Conservation (phyloP, 2,888 invertebrate species). For the Clunio marinus region DNA sequence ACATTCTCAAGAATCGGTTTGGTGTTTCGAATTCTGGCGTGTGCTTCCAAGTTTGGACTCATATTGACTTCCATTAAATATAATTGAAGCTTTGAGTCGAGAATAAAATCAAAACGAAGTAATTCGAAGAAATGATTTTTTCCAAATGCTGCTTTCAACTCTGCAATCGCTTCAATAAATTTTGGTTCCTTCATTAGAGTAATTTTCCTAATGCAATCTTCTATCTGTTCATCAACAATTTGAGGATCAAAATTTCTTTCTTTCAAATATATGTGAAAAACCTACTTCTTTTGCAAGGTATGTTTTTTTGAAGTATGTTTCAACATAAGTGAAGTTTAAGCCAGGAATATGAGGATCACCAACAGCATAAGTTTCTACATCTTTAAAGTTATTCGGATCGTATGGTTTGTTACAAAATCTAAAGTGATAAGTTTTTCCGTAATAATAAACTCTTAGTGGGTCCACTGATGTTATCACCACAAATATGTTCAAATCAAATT, state of each 20-base stretch:
- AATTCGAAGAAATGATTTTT: conserved; percentile 76
- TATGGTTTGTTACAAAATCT: conserved; percentile 75
- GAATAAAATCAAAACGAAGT: conserved; percentile 82
- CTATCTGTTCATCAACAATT: background rate
- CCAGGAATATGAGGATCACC: conserved; percentile 82
- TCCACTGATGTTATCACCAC: background rate
- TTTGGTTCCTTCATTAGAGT: background rate
- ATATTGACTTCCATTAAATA: conserved; percentile 91
- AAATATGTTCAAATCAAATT: conserved; percentile 2
- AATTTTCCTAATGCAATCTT: background rate
- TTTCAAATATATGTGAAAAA: no score
- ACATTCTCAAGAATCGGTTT: conserved; percentile 91
- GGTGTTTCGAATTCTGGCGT: no score
- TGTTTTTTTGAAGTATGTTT: conserved; percentile 71
- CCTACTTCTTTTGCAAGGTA: no score
- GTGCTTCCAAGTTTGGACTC: no score
- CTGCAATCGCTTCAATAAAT: background rate
- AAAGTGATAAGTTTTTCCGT: background rate
- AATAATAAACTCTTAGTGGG: background rate
- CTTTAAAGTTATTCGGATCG: conserved; percentile 72
- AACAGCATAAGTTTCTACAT: conserved; percentile 80
- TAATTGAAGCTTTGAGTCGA: conserved; percentile 76
- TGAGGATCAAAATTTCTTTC: conserved; percentile 43
- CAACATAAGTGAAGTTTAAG: conserved; percentile 72
- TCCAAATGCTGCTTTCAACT: no score